Conservation (phyloP, 2,888 invertebrate genomes). For the Cheilosia variabilis region DNA sequence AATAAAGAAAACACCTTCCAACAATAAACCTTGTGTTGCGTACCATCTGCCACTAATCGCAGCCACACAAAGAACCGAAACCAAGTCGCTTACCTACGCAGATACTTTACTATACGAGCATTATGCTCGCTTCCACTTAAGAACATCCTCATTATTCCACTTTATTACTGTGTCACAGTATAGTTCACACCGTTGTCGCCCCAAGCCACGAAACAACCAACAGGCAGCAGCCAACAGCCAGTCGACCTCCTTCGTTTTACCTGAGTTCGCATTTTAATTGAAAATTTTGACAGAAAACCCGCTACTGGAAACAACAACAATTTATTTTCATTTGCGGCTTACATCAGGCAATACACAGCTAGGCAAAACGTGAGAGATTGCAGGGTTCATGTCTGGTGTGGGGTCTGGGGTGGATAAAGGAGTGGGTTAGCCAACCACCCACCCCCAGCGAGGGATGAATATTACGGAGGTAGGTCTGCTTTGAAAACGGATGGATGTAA, state of each 20-base stretch:
- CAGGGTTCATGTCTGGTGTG: conserved; percentile 1
- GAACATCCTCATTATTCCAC: conserved; percentile 73
- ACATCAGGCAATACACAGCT: conserved; percentile 36
- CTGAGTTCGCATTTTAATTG: conserved; percentile 75
- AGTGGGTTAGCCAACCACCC: conserved; percentile 6
- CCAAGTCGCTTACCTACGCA: conserved; percentile 69
- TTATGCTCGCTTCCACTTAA: conserved; percentile 65
- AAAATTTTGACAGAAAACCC: conserved; percentile 75
- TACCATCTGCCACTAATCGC: conserved; percentile 75
- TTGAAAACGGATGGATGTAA: conserved; percentile 72
- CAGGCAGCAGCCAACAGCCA: background rate
- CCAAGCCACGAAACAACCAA: conserved; percentile 34
- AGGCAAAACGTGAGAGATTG: conserved; percentile 49
- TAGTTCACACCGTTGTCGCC: conserved; percentile 60
- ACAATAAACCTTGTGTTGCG: conserved; percentile 61
- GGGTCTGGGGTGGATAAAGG: background rate
- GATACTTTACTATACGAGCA: conserved; percentile 36
- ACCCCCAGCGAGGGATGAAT: conserved; percentile 15
- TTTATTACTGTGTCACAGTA: conserved; percentile 74
- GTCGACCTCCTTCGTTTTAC: conserved; percentile 41
- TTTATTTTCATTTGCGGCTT: conserved; percentile 71
- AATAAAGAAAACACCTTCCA: conserved; percentile 27
- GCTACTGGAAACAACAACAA: conserved; percentile 57
- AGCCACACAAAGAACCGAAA: conserved; percentile 60
- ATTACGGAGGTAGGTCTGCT: conserved; percentile 30